Conservation (phyloP, 2,888 invertebrate genomes). For the Phaonia tiefii region DNA sequence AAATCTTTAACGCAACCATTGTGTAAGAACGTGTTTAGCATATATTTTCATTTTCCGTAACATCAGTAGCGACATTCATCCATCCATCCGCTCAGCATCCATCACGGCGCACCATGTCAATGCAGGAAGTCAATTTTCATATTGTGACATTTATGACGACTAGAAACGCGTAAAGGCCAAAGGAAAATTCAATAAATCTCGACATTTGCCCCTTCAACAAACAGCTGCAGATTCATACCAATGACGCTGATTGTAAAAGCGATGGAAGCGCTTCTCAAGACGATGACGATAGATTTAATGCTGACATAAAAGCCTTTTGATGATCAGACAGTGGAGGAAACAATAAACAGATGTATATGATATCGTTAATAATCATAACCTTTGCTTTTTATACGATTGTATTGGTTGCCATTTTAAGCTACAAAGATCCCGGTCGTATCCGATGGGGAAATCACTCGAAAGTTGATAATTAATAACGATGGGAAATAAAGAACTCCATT, state of each 20-base stretch:
- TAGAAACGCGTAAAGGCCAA: slow-evolving; percentile 54
- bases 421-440: no score
- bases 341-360: no score
- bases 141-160: slow-evolving; percentile 58
- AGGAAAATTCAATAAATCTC: slow-evolving; percentile 61
- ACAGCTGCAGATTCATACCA: neutral
- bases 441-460: no score
- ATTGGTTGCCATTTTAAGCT: no score
- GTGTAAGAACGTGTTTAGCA: slow-evolving; percentile 61
- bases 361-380: no score
- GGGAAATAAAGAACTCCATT: no score
- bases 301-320: no score
- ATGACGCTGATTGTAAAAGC: slow-evolving; percentile 1
- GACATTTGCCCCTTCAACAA: slow-evolving; percentile 32
- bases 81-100: slow-evolving; percentile 23
- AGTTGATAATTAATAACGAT: no score
- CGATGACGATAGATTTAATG: no score
- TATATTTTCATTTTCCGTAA: slow-evolving; percentile 64
- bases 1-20: slow-evolving; percentile 37
- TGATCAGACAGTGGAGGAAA: no score
- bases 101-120: slow-evolving; percentile 63
- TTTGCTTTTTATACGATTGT: no score
- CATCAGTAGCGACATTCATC: slow-evolving; percentile 57
- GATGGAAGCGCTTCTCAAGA: no score
- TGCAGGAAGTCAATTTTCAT: slow-evolving; percentile 66